A percentile compares a stretch with the other conserved stretches of the same genome.
phyloP scores from a whole-genome alignment of 2,888 invertebrate genomes.

The Epiblema foenella region DNA sequence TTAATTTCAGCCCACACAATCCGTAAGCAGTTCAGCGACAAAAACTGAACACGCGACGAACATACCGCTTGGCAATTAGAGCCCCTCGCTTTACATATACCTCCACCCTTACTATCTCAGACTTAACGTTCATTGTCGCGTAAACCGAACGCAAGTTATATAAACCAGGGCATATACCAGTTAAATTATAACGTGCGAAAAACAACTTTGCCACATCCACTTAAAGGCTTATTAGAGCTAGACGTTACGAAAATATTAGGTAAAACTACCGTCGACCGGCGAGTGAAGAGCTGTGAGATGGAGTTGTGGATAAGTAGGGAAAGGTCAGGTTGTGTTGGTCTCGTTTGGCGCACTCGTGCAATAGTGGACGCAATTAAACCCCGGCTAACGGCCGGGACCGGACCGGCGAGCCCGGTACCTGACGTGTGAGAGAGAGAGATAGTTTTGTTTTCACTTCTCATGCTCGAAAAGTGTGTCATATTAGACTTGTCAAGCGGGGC shows the following conservation, averaged over 20 bases:
- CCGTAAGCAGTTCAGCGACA: slow-evolving; percentile 12
- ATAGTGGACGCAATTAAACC: slow-evolving; percentile 34
- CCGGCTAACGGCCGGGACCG: not conserved
- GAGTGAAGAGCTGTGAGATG: not conserved
- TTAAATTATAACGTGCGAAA: slow-evolving; percentile 27
- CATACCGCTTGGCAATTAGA: slow-evolving; percentile 11
- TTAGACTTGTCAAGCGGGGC: no score
- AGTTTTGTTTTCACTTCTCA: slow-evolving; percentile 7
- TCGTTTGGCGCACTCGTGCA: slow-evolving; percentile 12
- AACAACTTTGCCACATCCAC: slow-evolving; percentile 33
- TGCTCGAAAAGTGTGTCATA: no score
- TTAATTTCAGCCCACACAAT: slow-evolving; percentile 15
- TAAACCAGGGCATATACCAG: slow-evolving; percentile 6
- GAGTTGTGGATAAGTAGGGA: no score
- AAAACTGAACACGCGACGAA: slow-evolving; percentile 29
- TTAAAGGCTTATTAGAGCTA: slow-evolving; percentile 27
- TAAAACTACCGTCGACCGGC: slow-evolving; percentile 1
- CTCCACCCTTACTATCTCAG: not conserved
- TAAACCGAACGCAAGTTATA: not conserved
- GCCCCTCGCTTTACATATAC: not conserved
- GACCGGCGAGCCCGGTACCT: not conserved
- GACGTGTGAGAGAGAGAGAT: not conserved
- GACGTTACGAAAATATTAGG: slow-evolving; percentile 16
- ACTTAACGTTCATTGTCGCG: not conserved
- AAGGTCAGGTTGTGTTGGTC: not conserved